Conservation (phyloP, 1,140 invertebrate genomes). For the Physella acuta region DNA sequence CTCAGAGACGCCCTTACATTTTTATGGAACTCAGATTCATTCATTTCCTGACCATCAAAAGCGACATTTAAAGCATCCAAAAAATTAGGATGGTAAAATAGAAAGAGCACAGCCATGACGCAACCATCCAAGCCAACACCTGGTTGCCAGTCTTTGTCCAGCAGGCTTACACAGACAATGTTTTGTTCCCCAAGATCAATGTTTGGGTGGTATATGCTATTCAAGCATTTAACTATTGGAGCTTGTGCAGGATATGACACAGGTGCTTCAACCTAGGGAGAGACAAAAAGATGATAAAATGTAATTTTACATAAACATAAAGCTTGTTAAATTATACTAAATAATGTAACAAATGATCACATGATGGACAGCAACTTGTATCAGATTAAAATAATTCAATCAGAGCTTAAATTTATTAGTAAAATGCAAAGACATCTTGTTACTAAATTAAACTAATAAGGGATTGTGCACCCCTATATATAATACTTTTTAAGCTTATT, state of each 20-base stretch:
- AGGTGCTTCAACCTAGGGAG: constrained; percentile 6
- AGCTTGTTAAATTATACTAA: no score
- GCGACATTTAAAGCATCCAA: constrained; percentile 15
- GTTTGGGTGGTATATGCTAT: constrained; percentile 22
- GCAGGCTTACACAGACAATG: constrained; percentile 11
- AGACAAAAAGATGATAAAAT: no score
- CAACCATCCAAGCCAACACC: constrained; percentile 17
- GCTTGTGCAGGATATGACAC: background rate
- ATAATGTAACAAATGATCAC: no score
- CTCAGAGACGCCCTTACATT: constrained; percentile 12
- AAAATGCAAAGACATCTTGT: no score
- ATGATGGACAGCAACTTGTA: no score
- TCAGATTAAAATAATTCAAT: no score
- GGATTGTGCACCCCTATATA: no score
- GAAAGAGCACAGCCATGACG: constrained; percentile 17
- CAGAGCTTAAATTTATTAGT: no score
- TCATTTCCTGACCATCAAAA: background rate
- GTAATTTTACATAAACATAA: no score
- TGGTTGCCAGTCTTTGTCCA: constrained; percentile 17
- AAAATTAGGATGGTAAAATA: constrained; percentile 20
- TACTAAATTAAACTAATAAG: no score
- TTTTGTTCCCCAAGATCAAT: background rate
- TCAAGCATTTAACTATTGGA: constrained; percentile 3
- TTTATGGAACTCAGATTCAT: constrained; percentile 1
- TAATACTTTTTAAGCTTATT: no score